phyloP scores from a whole-genome alignment of 2,113 vertebrate species.

The Taxidea taxus region DNA sequence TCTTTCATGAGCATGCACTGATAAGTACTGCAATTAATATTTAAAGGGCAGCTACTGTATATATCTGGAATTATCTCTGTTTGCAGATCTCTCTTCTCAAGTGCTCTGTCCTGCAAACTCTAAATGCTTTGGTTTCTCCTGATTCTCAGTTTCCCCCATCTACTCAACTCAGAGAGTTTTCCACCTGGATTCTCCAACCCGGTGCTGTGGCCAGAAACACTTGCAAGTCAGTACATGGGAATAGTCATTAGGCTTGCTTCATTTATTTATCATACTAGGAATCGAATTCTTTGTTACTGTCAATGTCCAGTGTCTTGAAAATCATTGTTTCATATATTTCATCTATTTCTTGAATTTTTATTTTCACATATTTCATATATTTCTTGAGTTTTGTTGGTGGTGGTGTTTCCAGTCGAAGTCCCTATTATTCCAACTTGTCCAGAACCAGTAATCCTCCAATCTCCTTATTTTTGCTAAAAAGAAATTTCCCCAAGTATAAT shows the following conservation, averaged over 20 bases:
- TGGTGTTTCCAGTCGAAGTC: not conserved
- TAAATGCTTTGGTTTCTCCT: not conserved
- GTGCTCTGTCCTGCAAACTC: not conserved
- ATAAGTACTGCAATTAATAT: not conserved
- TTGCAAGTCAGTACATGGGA: not conserved
- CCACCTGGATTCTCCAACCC: not conserved
- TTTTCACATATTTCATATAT: not conserved
- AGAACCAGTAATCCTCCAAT: not conserved
- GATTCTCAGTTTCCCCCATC: not conserved
- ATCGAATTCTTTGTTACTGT: not conserved
- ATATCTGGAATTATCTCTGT: not conserved
- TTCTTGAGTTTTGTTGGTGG: not conserved
- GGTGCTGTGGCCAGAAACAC: not conserved
- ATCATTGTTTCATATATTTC: not conserved
- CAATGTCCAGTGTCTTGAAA: not conserved
- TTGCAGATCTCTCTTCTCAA: not conserved
- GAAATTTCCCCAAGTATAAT: not conserved
- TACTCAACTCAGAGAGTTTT: not conserved
- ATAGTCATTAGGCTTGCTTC: not conserved
- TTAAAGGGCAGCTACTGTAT: not conserved
- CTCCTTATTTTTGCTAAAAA: not conserved
- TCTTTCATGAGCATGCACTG: not conserved
- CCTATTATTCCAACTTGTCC: not conserved
- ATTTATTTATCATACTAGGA: not conserved
- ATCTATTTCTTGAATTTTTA: not conserved